Conservation (phyloP, 2,888 invertebrate species). For the Catocala fraxini region DNA sequence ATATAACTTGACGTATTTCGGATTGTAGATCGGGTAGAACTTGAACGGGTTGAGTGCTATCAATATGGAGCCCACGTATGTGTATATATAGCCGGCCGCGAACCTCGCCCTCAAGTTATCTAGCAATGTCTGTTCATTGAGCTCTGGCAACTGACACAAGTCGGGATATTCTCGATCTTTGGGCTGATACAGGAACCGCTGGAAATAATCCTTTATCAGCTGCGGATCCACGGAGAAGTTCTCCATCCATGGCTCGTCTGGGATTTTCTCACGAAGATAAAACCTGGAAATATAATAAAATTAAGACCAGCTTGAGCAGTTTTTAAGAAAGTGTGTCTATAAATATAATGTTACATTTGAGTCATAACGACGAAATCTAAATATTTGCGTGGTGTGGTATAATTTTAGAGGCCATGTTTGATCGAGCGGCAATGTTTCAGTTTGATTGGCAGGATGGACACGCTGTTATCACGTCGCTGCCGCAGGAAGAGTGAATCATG, state of each 20-base stretch:
- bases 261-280: constrained; percentile 95
- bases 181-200: constrained; percentile 96
- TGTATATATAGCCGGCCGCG: constrained; percentile 97
- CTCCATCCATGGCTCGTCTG: constrained; percentile 95
- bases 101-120: constrained; percentile 97
- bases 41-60: constrained; percentile 98
- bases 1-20: constrained; percentile 98
- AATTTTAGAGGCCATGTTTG: constrained; percentile 70
- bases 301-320: constrained; percentile 8
- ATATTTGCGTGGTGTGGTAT: constrained; percentile 63
- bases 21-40: constrained; percentile 99
- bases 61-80: constrained; percentile 97
- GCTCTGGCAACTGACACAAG: constrained; percentile 97
- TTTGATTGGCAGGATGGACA: constrained; percentile 83
- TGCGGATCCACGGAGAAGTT: constrained; percentile 96
- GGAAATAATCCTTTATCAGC: constrained; percentile 96
- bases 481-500: constrained; percentile 84
- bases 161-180: constrained; percentile 98
- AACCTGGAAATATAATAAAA: constrained; percentile 87
- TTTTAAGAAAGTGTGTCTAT: constrained; percentile 41
- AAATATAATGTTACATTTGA: constrained; percentile 73
- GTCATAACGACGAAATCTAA: constrained; percentile 69
- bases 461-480: constrained; percentile 77
- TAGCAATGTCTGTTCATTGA: constrained; percentile 97
- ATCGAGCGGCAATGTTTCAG: constrained; percentile 70